Evolutionary conservation across 2,888 invertebrate genomes (phyloP).

Genomic region (Xestoiulus laeticollis): DNA sequence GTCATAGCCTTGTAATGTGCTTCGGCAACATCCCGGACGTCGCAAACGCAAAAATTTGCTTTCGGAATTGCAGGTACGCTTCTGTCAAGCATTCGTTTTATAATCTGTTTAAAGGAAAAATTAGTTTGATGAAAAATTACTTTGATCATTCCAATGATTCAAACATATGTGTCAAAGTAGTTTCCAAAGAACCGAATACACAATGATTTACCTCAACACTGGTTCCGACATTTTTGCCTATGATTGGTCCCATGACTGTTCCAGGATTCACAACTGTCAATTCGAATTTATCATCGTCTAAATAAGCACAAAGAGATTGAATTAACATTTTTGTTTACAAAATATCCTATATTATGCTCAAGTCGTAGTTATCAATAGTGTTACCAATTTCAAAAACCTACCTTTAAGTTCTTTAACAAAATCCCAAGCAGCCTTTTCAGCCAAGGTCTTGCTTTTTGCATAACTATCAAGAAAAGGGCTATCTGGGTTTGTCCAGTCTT

Average conservation of each 20-base stretch:
- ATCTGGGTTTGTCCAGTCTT: constrained; percentile 64
- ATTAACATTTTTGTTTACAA: too few relatives aligned
- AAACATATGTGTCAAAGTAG: too few relatives aligned
- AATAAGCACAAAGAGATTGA: not conserved
- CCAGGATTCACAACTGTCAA: constrained; percentile 68
- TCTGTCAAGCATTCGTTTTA: constrained; percentile 60
- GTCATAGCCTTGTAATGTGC: constrained; percentile 68
- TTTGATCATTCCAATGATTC: too few relatives aligned
- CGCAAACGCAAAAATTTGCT: constrained; percentile 66
- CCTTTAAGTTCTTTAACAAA: constrained; percentile 66
- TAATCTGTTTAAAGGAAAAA: constrained; percentile 57
- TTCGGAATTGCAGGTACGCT: constrained; percentile 64
- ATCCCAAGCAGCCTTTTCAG: constrained; percentile 70
- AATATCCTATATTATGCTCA: too few relatives aligned
- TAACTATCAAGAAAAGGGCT: constrained; percentile 62
- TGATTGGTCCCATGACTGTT: constrained; percentile 67
- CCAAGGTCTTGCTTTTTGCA: constrained; percentile 66
- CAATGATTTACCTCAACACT: constrained; percentile 55
- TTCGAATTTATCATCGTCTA: constrained; percentile 65
- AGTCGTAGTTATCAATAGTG: too few relatives aligned
- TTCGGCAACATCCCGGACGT: constrained; percentile 68
- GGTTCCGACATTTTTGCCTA: constrained; percentile 58
- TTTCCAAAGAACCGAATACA: not conserved
- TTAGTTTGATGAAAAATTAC: not conserved
- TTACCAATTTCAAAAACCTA: constrained; percentile 53